Conservation (phyloP, 2,888 invertebrate species). For the Oscheius sp. region DNA sequence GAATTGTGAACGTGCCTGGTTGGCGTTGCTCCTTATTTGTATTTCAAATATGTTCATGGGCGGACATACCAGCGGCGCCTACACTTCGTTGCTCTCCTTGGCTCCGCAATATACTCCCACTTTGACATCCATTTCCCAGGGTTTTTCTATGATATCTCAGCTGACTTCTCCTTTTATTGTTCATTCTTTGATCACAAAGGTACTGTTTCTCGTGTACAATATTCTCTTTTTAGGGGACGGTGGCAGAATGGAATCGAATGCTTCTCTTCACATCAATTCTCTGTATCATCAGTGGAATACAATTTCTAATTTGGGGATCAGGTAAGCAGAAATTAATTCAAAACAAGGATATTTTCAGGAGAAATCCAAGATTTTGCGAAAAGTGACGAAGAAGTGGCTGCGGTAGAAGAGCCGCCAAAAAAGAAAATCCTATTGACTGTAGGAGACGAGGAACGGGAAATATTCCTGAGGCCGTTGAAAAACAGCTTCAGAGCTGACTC, state of each 20-base stretch:
- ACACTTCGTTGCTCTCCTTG: constrained; percentile 35
- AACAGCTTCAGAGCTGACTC: constrained; percentile 29
- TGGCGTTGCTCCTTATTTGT: constrained; percentile 30
- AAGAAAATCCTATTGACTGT: constrained; percentile 13
- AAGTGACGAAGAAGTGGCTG: neutral
- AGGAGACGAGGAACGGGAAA: constrained; percentile 2
- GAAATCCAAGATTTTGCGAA: constrained; percentile 37
- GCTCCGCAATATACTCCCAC: constrained; percentile 36
- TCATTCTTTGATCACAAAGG: constrained; percentile 17
- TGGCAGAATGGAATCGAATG: constrained; percentile 34
- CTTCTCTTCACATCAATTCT: constrained; percentile 18
- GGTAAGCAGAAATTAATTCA: neutral
- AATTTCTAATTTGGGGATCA: constrained; percentile 37
- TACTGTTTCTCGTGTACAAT: neutral
- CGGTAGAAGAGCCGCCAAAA: neutral
- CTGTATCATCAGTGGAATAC: constrained; percentile 16
- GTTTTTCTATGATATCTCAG: constrained; percentile 25
- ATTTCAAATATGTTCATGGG: constrained; percentile 37
- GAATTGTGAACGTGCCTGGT: constrained; percentile 10
- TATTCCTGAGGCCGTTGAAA: constrained; percentile 19
- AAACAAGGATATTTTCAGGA: constrained; percentile 7
- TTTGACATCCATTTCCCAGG: constrained; percentile 29
- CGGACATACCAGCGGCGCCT: constrained; percentile 39
- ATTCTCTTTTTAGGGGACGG: constrained; percentile 20
- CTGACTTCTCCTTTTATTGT: constrained; percentile 35